phyloP scores from a whole-genome alignment of 1,140 invertebrate species.

The Gryllus bimaculatus region DNA sequence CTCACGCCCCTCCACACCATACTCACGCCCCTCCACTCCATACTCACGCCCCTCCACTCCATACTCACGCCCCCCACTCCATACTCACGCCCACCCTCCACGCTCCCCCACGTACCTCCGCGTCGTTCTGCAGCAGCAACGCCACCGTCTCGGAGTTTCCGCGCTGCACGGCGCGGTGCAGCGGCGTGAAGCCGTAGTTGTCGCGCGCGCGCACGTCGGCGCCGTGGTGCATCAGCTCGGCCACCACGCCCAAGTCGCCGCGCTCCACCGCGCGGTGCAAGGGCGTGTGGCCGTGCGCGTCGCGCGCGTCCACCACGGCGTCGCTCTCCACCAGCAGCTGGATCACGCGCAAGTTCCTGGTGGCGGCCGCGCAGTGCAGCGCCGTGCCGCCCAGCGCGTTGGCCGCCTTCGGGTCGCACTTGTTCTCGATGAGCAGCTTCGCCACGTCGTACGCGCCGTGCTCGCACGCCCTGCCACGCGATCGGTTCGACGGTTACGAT shows the following conservation, averaged over 20 bases:
- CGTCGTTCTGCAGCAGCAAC: not conserved
- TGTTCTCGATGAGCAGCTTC: conserved; percentile 33
- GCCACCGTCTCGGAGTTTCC: not conserved
- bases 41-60: too few species aligned
- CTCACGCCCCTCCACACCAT: too few species aligned
- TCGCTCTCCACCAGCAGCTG: conserved; percentile 35
- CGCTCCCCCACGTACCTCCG: too few species aligned
- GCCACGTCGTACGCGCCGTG: conserved; percentile 32
- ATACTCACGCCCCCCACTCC: too few species aligned
- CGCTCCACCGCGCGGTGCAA: not conserved
- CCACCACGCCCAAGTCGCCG: not conserved
- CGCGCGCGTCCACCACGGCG: conserved; percentile 49
- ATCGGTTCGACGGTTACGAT: too few species aligned
- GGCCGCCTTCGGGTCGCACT: conserved; percentile 31
- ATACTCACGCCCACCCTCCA: too few species aligned
- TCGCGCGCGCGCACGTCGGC: not conserved
- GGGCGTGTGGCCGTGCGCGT: conserved; percentile 39
- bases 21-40: too few species aligned
- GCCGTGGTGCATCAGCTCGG: not conserved
- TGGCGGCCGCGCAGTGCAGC: conserved; percentile 42
- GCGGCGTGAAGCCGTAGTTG: not conserved
- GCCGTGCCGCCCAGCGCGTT: conserved; percentile 46
- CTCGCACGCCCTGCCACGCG: conserved; percentile 28
- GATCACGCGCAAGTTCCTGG: conserved; percentile 12
- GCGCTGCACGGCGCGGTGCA: not conserved